Conservation (phyloP, 2,797 vertebrate species). For the Octomys mimax region DNA sequence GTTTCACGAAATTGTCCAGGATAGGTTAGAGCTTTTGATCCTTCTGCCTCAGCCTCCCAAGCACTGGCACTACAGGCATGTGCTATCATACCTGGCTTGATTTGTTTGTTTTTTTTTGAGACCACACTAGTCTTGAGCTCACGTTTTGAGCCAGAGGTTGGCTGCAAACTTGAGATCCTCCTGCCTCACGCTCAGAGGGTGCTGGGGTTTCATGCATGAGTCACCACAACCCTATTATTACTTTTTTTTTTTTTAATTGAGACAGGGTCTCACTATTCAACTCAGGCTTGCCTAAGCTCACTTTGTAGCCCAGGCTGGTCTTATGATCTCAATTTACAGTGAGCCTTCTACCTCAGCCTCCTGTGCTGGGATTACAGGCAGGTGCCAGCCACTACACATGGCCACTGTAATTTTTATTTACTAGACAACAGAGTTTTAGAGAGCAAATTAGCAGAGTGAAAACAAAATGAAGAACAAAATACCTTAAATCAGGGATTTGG, state of each 20-base stretch:
- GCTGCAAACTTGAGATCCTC: too few species aligned
- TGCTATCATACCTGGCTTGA: background rate
- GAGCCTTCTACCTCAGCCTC: background rate
- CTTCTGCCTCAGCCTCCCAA: background rate
- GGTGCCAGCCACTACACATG: background rate
- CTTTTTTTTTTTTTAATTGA: too few species aligned
- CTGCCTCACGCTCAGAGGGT: too few species aligned
- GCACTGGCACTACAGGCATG: background rate
- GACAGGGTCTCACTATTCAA: too few species aligned
- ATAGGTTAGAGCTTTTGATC: background rate
- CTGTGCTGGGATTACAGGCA: background rate
- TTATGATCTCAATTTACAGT: background rate
- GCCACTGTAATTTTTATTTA: conserved; percentile 28
- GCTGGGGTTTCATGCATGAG: too few species aligned
- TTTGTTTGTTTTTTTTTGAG: background rate
- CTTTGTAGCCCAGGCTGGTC: background rate
- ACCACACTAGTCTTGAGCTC: too few species aligned
- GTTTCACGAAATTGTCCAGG: background rate
- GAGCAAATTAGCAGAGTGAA: conserved; percentile 21
- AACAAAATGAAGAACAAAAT: conserved; percentile 35
- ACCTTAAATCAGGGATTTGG: background rate
- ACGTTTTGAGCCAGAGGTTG: too few species aligned
- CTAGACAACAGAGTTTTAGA: conserved; percentile 22
- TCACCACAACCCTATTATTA: too few species aligned
- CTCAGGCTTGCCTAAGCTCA: background rate